Evolutionary conservation across 2,888 invertebrate genomes (phyloP).

Genomic region (Cataglyphis cursor): DNA sequence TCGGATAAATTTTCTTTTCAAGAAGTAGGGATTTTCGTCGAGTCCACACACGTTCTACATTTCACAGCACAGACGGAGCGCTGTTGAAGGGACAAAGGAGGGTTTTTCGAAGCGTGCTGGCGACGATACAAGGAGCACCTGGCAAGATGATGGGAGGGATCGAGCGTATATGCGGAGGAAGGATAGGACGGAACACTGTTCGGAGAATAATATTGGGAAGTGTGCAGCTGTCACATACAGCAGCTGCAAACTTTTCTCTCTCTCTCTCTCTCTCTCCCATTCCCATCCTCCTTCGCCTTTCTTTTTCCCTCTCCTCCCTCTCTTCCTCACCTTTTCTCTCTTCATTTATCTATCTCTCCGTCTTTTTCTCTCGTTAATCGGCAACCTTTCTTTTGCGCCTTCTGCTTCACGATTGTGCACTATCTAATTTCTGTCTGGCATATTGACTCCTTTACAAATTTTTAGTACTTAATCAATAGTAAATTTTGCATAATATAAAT

Average conservation of each 20-base stretch:
- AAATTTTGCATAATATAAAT: slow-evolving; percentile 2
- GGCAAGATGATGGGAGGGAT: slow-evolving; percentile 71
- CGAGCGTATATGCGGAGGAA: slow-evolving; percentile 72
- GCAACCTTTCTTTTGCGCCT: slow-evolving; percentile 73
- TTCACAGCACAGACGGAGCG: slow-evolving; percentile 7
- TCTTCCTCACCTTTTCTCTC: slow-evolving; percentile 8
- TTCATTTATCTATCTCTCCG: slow-evolving; percentile 77
- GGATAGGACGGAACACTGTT: slow-evolving; percentile 67
- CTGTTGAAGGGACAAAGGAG: slow-evolving; percentile 67
- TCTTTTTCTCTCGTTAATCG: slow-evolving; percentile 78
- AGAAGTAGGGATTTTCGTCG: slow-evolving; percentile 27
- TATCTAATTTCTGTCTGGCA: slow-evolving; percentile 61
- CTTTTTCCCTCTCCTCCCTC: slow-evolving; percentile 74
- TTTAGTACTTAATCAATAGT: background rate
- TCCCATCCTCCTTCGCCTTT: slow-evolving; percentile 8
- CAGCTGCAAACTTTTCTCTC: slow-evolving; percentile 79
- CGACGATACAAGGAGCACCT: slow-evolving; percentile 73
- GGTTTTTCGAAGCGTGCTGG: slow-evolving; percentile 65
- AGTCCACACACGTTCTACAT: background rate
- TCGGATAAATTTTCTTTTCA: slow-evolving; percentile 12
- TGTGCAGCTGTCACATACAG: slow-evolving; percentile 81
- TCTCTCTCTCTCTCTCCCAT: slow-evolving; percentile 16
- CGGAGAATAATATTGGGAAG: slow-evolving; percentile 79
- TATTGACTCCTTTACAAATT: slow-evolving; percentile 44
- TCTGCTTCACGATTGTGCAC: slow-evolving; percentile 59